phyloP scores from a whole-genome alignment of 2,888 invertebrate genomes.

The Lithophane ornitopus region DNA sequence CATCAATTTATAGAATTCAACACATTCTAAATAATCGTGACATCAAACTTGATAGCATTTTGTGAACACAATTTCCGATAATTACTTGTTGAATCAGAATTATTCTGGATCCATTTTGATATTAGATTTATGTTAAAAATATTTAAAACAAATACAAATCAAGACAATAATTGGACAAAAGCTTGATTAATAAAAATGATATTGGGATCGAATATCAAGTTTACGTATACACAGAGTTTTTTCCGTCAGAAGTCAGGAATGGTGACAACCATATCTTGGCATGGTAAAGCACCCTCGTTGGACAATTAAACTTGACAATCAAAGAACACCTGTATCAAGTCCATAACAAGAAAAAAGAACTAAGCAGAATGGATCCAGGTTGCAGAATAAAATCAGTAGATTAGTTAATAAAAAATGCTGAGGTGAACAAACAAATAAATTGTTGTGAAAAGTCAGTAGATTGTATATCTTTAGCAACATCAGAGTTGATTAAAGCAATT shows the following conservation, averaged over 20 bases:
- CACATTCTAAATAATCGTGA: neutral
- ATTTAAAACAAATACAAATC: neutral
- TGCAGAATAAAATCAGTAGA: slow-evolving; percentile 12
- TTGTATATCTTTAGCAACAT: slow-evolving; percentile 32
- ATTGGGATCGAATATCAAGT: neutral
- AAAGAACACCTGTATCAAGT: slow-evolving; percentile 21
- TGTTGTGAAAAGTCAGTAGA: slow-evolving; percentile 39
- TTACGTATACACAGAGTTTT: neutral
- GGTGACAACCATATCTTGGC: slow-evolving; percentile 20
- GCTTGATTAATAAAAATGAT: neutral
- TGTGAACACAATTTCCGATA: neutral
- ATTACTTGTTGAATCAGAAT: neutral
- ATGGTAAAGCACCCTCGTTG: slow-evolving; percentile 1
- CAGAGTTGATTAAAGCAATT: slow-evolving; percentile 32
- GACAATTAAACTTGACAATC: slow-evolving; percentile 8
- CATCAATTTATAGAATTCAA: neutral
- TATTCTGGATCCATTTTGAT: neutral
- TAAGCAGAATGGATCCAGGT: slow-evolving; percentile 12
- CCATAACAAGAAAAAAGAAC: slow-evolving; percentile 3
- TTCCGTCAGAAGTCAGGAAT: neutral
- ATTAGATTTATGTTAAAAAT: neutral
- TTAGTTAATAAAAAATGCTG: slow-evolving; percentile 24
- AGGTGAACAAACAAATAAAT: slow-evolving; percentile 40
- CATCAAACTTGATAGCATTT: neutral
- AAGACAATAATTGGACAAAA: neutral